These are phyloP conservation scores for Styela plicata DNA, from an alignment of 23 tunicate species.

Conservation along the genomic window DNA sequence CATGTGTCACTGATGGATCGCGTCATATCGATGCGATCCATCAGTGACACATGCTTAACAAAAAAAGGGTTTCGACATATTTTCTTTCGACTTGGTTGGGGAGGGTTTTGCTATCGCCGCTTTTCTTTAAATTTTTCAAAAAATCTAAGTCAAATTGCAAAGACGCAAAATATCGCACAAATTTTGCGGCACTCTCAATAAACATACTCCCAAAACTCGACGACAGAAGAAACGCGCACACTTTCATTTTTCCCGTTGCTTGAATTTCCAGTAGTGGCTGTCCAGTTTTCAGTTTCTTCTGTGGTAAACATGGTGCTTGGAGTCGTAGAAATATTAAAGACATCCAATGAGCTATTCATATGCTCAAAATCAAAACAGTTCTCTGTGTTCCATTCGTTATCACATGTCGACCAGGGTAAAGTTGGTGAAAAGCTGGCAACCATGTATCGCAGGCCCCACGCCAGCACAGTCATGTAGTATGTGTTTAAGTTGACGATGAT, in stretches of 20 bases:
- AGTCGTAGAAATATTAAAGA: not conserved
- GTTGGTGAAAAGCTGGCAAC: slow-evolving; percentile 32
- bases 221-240: slow-evolving; percentile 39
- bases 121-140: too few relatives aligned
- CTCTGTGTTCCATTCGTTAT: slow-evolving; percentile 44
- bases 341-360: not conserved
- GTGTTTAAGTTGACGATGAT: slow-evolving; percentile 49
- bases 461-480: slow-evolving; percentile 54
- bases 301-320: not conserved
- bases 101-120: too few relatives aligned
- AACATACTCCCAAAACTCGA: slow-evolving; percentile 60
- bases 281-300: not conserved
- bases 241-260: not conserved
- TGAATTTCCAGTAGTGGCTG: not conserved
- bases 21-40: too few relatives aligned
- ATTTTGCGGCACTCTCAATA: not conserved
- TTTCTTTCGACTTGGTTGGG: too few relatives aligned
- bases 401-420: slow-evolving; percentile 52
- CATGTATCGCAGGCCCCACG: slow-evolving; percentile 42
- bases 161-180: too few relatives aligned
- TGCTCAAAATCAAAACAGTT: slow-evolving; percentile 29
- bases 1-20: too few relatives aligned
- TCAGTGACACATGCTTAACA: too few relatives aligned
- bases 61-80: too few relatives aligned
- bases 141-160: too few relatives aligned